Percentiles rank a stretch among this genome's conserved stretches.
These are phyloP conservation scores for Tyto alba DNA, from an alignment of 2,113 vertebrate genomes.

Conservation along the genomic window DNA sequence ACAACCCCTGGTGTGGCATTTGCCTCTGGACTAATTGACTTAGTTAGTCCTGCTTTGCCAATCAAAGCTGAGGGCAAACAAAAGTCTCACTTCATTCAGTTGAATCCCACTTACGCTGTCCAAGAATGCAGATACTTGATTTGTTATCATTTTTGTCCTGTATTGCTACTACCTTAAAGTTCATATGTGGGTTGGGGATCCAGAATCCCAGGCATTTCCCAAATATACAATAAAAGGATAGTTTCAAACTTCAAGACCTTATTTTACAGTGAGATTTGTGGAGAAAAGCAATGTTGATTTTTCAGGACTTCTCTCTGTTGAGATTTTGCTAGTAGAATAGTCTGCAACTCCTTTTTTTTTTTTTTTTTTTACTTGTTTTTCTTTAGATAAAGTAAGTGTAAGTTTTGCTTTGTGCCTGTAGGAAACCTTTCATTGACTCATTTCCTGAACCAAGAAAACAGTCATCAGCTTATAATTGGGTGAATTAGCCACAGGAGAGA, in stretches of 20 bases:
- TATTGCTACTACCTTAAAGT: neutral
- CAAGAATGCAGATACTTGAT: neutral
- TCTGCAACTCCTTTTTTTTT: neutral
- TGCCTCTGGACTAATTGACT: neutral
- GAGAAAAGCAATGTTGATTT: neutral
- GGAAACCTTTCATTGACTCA: constrained; percentile 33
- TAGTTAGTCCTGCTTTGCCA: neutral
- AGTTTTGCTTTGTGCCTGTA: constrained; percentile 13
- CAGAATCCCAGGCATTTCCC: neutral
- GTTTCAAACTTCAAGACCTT: neutral
- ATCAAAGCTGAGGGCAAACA: neutral
- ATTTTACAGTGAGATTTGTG: neutral
- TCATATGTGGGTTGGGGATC: neutral
- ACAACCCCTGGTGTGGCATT: neutral
- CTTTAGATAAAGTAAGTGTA: neutral
- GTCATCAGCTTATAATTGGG: constrained; percentile 32
- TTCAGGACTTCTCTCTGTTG: neutral
- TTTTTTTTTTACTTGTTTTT: neutral
- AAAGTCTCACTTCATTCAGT: neutral
- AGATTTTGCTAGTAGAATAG: neutral
- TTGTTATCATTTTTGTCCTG: neutral
- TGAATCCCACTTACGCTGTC: neutral
- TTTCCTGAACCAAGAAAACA: constrained; percentile 32
- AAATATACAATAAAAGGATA: neutral
- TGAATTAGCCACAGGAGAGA: constrained; percentile 43